A percentile compares a stretch with the other conserved stretches of the same genome.
These are phyloP conservation scores for Falcunculus frontatus DNA, from an alignment of 2,113 vertebrate genomes.

Conservation along the genomic window DNA sequence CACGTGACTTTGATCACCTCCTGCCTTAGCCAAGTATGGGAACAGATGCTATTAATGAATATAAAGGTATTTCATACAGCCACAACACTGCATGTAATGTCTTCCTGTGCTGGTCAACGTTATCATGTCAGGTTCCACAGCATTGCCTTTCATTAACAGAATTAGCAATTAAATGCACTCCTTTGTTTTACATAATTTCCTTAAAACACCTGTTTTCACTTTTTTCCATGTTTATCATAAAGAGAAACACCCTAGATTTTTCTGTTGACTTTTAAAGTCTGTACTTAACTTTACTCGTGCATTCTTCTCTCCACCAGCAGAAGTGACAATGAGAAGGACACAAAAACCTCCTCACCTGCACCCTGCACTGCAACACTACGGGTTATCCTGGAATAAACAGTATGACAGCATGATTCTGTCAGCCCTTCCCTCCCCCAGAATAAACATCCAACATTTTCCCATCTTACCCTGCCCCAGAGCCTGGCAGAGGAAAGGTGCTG, in stretches of 20 bases:
- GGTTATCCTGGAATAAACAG: not conserved
- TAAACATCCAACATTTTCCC: not conserved
- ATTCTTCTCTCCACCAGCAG: not conserved
- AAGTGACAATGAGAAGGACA: not conserved
- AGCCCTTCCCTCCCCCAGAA: not conserved
- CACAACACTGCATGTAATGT: not conserved
- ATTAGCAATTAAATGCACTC: not conserved
- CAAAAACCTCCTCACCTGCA: not conserved
- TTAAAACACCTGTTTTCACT: not conserved
- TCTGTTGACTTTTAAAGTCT: not conserved
- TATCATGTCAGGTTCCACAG: not conserved
- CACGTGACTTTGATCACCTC: not conserved
- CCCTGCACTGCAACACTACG: accelerated
- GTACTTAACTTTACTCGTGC: not conserved
- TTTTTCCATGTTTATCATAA: not conserved
- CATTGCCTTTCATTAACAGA: not conserved
- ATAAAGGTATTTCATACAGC: not conserved
- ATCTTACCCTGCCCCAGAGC: accelerated
- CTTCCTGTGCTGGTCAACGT: not conserved
- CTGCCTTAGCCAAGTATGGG: not conserved
- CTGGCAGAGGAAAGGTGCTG: not conserved
- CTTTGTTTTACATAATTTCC: not conserved
- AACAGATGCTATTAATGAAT: not conserved
- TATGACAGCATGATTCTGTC: not conserved
- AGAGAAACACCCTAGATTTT: not conserved